These are phyloP conservation scores for Cotesia vestalis DNA, from an alignment of 1,140 invertebrate species.

Conservation along the genomic window DNA sequence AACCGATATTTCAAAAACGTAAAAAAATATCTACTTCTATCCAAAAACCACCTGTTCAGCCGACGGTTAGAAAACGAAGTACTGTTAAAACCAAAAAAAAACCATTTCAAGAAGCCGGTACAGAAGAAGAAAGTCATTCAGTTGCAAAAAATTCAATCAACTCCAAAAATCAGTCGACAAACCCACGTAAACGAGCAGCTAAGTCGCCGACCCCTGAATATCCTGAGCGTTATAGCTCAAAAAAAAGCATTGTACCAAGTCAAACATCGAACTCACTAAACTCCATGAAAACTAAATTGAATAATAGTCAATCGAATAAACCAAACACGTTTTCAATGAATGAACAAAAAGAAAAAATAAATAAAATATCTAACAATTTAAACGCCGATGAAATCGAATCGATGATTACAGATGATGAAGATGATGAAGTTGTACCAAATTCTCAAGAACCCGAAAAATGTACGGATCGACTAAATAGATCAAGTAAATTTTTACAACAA, in stretches of 20 bases:
- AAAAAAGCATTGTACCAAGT: neutral
- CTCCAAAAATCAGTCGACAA: neutral
- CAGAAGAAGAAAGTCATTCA: neutral
- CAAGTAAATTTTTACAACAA: neutral
- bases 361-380: neutral
- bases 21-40: neutral
- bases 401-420: constrained; percentile 22
- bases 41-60: neutral
- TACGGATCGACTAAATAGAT: neutral
- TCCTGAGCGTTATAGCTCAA: neutral
- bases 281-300: neutral
- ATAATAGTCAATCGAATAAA: neutral
- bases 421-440: neutral
- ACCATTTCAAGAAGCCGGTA: neutral
- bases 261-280: neutral
- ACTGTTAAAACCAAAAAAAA: neutral
- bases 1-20: neutral
- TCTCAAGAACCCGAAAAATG: neutral
- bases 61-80: neutral
- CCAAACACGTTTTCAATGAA: neutral
- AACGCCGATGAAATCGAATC: constrained; percentile 17
- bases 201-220: constrained; percentile 21
- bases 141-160: neutral
- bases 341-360: neutral
- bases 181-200: neutral